Conservation (phyloP, 2,113 vertebrate species). For the Trochalopteron elliotii region DNA sequence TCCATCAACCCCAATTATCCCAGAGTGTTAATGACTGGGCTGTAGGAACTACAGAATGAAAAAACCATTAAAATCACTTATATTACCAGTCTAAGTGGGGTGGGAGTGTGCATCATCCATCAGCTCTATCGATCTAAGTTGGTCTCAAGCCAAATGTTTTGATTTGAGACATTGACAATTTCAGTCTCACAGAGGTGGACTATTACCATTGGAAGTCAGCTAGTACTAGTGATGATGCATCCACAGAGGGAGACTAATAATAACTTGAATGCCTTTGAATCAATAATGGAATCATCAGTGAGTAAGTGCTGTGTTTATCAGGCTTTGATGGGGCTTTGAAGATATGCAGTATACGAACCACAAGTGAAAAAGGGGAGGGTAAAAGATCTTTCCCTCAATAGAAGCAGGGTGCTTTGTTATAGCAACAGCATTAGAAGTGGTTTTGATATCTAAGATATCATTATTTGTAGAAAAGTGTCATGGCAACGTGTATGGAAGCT, state of each 20-base stretch:
- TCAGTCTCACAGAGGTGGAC: not conserved
- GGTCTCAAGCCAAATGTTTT: not conserved
- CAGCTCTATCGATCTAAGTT: not conserved
- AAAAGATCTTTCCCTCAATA: not conserved
- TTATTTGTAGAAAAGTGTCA: not conserved
- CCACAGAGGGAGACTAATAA: not conserved
- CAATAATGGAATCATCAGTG: not conserved
- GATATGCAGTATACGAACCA: not conserved
- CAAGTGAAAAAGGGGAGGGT: not conserved
- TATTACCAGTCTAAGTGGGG: not conserved
- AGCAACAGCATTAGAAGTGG: not conserved
- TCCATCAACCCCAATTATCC: not conserved
- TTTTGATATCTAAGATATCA: not conserved
- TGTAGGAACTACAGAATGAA: not conserved
- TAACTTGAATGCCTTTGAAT: constrained; percentile 7
- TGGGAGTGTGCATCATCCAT: not conserved
- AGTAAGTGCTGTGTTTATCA: not conserved
- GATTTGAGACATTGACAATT: constrained; percentile 8
- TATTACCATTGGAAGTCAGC: not conserved
- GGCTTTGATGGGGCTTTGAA: not conserved
- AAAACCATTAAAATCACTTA: not conserved
- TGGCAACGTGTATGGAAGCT: not conserved
- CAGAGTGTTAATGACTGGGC: not conserved
- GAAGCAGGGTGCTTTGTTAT: not conserved
- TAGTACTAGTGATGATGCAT: not conserved